Conservation (phyloP, 2,888 invertebrate genomes). For the Ophion obscuratus region DNA sequence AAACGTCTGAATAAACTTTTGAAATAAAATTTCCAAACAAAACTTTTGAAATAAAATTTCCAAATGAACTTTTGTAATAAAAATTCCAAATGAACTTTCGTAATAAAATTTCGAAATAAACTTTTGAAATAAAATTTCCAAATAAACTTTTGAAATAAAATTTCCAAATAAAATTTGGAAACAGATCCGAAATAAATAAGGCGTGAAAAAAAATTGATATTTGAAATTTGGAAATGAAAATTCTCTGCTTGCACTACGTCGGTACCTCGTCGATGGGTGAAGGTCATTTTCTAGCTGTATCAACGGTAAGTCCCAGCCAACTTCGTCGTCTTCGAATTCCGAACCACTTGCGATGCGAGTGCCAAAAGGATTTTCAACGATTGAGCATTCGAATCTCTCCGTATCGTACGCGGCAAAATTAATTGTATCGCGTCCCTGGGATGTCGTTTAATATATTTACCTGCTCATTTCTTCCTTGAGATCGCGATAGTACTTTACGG, state of each 20-base stretch:
- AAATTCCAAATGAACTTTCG: no score
- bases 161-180: no score
- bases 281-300: conserved; percentile 84
- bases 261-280: conserved; percentile 82
- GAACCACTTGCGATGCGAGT: conserved; percentile 83
- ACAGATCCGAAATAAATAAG: not conserved
- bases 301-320: conserved; percentile 87
- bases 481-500: conserved; percentile 80
- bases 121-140: no score
- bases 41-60: no score
- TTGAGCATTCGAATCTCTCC: conserved; percentile 77
- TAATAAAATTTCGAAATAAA: no score
- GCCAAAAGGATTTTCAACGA: conserved; percentile 81
- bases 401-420: not conserved
- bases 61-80: no score
- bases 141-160: no score
- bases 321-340: conserved; percentile 85
- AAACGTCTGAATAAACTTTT: no score
- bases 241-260: conserved; percentile 23
- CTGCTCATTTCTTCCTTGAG: conserved; percentile 84
- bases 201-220: not conserved
- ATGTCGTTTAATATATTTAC: conserved; percentile 76
- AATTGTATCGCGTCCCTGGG: not conserved
- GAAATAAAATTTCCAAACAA: no score
- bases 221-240: not conserved